These are phyloP conservation scores for Colletes collaris DNA, from an alignment of 2,888 invertebrate species.

Conservation along the genomic window DNA sequence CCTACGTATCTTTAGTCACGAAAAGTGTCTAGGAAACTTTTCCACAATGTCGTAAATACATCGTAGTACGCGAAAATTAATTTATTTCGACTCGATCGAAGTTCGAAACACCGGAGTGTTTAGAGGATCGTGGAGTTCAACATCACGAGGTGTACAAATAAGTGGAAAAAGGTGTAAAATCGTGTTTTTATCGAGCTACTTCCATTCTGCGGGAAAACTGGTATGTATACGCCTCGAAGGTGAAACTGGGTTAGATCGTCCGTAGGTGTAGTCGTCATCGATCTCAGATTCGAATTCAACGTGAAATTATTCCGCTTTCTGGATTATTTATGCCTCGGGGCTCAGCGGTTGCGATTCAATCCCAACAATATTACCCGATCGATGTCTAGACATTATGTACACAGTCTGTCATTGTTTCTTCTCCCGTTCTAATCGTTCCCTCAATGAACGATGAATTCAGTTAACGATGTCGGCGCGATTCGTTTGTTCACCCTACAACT, in stretches of 20 bases:
- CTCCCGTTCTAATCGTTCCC: neutral
- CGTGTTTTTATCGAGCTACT: conserved; percentile 64
- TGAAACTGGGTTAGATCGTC: conserved; percentile 72
- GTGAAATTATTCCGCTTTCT: conserved; percentile 64
- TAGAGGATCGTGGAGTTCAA: neutral
- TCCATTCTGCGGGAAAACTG: conserved; percentile 36
- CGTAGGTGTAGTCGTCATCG: conserved; percentile 65
- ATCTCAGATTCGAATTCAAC: conserved; percentile 68
- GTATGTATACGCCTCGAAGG: conserved; percentile 59
- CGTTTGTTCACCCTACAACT: neutral
- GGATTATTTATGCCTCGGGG: conserved; percentile 63
- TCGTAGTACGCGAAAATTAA: too few relatives aligned
- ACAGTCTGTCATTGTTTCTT: conserved; percentile 4
- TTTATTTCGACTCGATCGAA: neutral
- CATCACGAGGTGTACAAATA: conserved; percentile 21
- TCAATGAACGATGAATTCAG: neutral
- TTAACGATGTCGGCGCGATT: conserved; percentile 1
- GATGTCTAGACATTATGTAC: conserved; percentile 45
- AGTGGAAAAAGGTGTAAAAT: conserved; percentile 59
- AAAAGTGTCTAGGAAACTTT: too few relatives aligned
- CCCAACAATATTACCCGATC: conserved; percentile 44
- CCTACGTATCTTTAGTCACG: too few relatives aligned
- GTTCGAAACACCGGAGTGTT: neutral
- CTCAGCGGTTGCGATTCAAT: conserved; percentile 23
- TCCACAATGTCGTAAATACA: too few relatives aligned